Percentiles rank a stretch among this genome's conserved stretches.
Conservation (phyloP, 1,140 invertebrate genomes). For the Temnothorax nylanderi region DNA sequence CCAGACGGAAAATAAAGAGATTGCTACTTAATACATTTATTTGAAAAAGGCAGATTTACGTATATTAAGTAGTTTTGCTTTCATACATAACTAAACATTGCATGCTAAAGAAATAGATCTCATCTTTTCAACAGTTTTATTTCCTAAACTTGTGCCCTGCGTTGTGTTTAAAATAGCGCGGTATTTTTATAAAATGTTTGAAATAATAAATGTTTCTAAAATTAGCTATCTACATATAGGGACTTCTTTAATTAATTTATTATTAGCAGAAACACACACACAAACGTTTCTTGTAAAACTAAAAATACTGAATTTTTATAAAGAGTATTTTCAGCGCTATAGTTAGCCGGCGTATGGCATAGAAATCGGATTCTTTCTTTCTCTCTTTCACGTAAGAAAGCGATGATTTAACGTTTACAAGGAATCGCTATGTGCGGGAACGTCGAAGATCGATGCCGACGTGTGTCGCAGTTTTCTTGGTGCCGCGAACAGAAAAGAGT, state of each 20-base stretch:
- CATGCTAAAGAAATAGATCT: not conserved
- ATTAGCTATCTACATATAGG: not conserved
- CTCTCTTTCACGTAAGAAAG: not conserved
- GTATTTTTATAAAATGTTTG: not conserved
- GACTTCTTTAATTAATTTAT: not conserved
- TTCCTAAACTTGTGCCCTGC: not conserved
- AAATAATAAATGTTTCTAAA: not conserved
- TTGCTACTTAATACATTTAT: not conserved
- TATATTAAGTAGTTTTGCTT: not conserved
- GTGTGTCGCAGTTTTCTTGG: slow-evolving; percentile 29
- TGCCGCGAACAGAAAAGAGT: slow-evolving; percentile 37
- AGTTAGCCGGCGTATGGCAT: not conserved
- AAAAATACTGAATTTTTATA: not conserved
- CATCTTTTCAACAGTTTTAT: not conserved
- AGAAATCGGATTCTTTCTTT: slow-evolving; percentile 5
- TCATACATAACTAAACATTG: not conserved
- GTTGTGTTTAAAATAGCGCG: not conserved
- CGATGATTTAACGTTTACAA: not conserved
- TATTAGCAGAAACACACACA: not conserved
- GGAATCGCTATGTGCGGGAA: slow-evolving; percentile 12
- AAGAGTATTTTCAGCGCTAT: not conserved
- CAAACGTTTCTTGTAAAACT: not conserved
- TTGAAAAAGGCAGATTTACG: not conserved
- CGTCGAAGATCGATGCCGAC: slow-evolving; percentile 24
- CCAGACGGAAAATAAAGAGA: slow-evolving; percentile 4